These are phyloP conservation scores for Lepidiolamprologus cunningtoni DNA, from an alignment of 2,113 vertebrate species.

Conservation along the genomic window DNA sequence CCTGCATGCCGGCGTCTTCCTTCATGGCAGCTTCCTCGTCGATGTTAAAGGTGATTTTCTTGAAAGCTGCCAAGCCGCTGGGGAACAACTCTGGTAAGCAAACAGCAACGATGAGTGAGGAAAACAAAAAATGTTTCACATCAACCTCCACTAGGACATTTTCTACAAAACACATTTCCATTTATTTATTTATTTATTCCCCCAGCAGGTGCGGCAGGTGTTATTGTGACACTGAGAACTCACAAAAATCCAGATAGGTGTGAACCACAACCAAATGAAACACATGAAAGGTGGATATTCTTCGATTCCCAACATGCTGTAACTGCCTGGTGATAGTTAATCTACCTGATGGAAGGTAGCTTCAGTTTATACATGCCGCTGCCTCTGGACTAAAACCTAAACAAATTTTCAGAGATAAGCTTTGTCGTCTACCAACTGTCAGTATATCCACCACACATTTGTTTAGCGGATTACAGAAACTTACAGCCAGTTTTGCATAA, in stretches of 20 bases:
- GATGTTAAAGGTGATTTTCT: conserved; percentile 87
- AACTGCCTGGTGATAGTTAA: background rate
- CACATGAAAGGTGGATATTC: background rate
- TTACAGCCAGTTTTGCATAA: conserved; percentile 8
- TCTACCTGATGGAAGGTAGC: background rate
- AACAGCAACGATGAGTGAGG: background rate
- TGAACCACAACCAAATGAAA: background rate
- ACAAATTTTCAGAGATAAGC: background rate
- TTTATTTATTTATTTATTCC: background rate
- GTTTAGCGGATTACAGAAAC: background rate
- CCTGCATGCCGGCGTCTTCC: conserved; percentile 94
- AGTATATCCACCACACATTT: background rate
- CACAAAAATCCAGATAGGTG: background rate
- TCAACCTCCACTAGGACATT: background rate
- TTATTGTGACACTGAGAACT: background rate
- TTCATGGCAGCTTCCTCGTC: conserved; percentile 98
- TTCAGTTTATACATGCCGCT: background rate
- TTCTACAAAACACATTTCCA: background rate
- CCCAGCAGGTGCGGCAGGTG: background rate
- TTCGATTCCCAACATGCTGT: background rate
- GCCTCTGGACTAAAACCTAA: background rate
- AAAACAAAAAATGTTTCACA: background rate
- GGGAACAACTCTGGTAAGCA: conserved; percentile 79
- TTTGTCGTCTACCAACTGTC: background rate
- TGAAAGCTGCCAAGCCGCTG: conserved; percentile 85